These are phyloP conservation scores for Incurvaria masculella DNA, from an alignment of 2,888 invertebrate genomes.

Conservation along the genomic window DNA sequence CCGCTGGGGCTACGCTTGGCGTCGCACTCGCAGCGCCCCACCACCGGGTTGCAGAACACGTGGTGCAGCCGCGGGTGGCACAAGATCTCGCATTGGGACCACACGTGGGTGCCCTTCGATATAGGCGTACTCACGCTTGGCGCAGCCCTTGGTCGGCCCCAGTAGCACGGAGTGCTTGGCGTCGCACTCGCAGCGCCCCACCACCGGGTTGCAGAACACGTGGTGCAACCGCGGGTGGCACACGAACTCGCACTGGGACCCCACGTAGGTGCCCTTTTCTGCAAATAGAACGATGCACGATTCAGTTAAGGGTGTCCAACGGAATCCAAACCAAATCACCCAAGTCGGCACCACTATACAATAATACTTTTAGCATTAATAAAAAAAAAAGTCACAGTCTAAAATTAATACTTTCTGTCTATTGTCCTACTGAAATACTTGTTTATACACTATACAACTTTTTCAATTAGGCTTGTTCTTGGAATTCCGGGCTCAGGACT, in stretches of 20 bases:
- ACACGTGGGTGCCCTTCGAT: slow-evolving; percentile 74
- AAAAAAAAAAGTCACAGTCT: too few species aligned
- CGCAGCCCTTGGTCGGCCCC: slow-evolving; percentile 74
- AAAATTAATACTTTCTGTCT: too few species aligned
- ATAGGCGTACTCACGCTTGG: slow-evolving; percentile 85
- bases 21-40: slow-evolving; percentile 73
- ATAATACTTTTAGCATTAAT: too few species aligned
- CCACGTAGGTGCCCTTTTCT: slow-evolving; percentile 78
- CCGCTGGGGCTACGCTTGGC: slow-evolving; percentile 80
- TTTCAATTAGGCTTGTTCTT: too few species aligned
- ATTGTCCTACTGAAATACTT: too few species aligned
- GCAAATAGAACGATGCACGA: slow-evolving; percentile 24
- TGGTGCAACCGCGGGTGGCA: slow-evolving; percentile 73
- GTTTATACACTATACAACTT: too few species aligned
- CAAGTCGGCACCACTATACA: too few species aligned
- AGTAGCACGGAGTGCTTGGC: slow-evolving; percentile 79
- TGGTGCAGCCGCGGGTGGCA: slow-evolving; percentile 73
- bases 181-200: slow-evolving; percentile 73
- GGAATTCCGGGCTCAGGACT: too few species aligned
- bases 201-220: slow-evolving; percentile 71
- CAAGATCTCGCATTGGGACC: slow-evolving; percentile 71
- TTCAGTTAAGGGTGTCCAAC: too few species aligned
- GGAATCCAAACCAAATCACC: too few species aligned
- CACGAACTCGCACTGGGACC: slow-evolving; percentile 71
- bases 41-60: slow-evolving; percentile 71